Percentiles rank a stretch among this genome's conserved stretches.
Conservation (phyloP, 2,797 vertebrate species). For the Schizopygopsis pylzovi region DNA sequence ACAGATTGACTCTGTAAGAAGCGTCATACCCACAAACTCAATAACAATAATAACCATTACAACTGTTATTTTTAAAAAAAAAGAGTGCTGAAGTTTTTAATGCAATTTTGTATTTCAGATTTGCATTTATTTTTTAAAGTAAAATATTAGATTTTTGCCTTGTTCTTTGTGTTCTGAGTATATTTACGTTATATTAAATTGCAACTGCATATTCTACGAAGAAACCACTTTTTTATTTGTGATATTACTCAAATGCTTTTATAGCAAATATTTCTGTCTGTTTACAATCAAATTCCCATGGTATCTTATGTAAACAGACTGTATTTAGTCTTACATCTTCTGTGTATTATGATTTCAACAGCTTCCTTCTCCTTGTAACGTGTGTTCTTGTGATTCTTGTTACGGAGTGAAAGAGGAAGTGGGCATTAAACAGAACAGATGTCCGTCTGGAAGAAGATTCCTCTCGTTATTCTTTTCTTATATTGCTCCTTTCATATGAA, state of each 20-base stretch:
- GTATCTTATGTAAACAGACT: neutral
- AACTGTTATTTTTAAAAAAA: neutral
- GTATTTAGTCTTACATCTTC: neutral
- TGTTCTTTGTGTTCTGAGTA: neutral
- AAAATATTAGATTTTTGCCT: neutral
- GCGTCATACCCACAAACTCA: neutral
- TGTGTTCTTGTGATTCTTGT: conserved; percentile 20
- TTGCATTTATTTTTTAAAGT: neutral
- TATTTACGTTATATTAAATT: neutral
- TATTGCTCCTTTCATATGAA: neutral
- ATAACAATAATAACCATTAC: neutral
- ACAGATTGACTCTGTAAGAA: conserved; percentile 12
- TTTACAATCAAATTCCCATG: neutral
- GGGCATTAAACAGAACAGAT: conserved; percentile 33
- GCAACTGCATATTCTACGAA: neutral
- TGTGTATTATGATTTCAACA: conserved; percentile 41
- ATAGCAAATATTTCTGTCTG: conserved; percentile 1
- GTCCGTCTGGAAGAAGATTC: conserved; percentile 11
- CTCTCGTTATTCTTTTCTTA: neutral
- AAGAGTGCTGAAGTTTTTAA: conserved; percentile 10
- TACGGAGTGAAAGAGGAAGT: conserved; percentile 56
- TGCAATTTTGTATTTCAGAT: neutral
- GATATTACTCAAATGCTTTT: neutral
- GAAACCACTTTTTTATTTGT: neutral
- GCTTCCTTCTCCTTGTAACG: conserved; percentile 41